Conservation (phyloP, 2,888 invertebrate genomes). For the Peribatodes rhomboidaria region DNA sequence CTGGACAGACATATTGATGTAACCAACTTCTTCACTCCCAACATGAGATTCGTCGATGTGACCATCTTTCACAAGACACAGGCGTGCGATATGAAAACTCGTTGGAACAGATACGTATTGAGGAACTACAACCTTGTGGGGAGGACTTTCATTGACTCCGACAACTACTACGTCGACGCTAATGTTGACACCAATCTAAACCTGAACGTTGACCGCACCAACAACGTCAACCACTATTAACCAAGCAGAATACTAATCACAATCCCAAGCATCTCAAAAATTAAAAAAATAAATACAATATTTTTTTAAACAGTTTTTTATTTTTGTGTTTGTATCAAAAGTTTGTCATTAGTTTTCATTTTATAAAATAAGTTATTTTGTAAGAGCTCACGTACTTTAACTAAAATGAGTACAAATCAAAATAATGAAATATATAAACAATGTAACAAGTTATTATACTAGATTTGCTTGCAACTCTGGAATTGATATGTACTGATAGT, state of each 20-base stretch:
- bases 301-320: neutral
- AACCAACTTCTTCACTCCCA: slow-evolving; percentile 88
- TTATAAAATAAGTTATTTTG: too few relatives aligned
- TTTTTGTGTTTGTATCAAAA: neutral
- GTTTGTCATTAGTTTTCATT: neutral
- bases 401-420: too few relatives aligned
- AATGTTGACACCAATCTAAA: slow-evolving; percentile 48
- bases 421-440: too few relatives aligned
- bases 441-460: too few relatives aligned
- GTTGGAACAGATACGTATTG: slow-evolving; percentile 75
- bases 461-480: too few relatives aligned
- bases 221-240: neutral
- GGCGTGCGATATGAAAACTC: slow-evolving; percentile 75
- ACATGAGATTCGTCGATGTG: slow-evolving; percentile 89
- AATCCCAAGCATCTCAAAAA: slow-evolving; percentile 4
- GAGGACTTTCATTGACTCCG: slow-evolving; percentile 62
- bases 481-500: too few relatives aligned
- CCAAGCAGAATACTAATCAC: neutral
- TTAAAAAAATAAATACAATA: slow-evolving; percentile 10
- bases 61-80: slow-evolving; percentile 88
- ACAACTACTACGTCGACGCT: slow-evolving; percentile 65
- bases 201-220: slow-evolving; percentile 53
- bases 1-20: slow-evolving; percentile 89
- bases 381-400: too few relatives aligned
- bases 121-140: slow-evolving; percentile 69